Evolutionary conservation across 2,888 invertebrate genomes (phyloP), one percentile per base, ranked within the genome.

Genomic region (Buathra laborator): DNA sequence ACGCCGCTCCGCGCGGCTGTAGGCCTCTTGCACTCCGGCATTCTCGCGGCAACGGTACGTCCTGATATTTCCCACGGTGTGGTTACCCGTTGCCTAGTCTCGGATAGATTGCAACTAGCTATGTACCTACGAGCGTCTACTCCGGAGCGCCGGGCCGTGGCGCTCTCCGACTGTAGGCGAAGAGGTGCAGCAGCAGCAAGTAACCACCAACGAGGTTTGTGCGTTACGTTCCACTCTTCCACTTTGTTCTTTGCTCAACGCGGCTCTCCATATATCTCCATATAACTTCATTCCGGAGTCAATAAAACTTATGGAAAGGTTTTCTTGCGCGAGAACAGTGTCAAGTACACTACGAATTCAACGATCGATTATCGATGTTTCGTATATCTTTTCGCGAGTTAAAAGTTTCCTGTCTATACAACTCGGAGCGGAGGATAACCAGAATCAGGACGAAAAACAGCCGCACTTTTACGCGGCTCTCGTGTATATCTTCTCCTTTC

Each of bases 61-160:
- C 24, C 78, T 75, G 81, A 84, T 81, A 84, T 84, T 84, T 84
- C 84, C 84, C 84, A 84, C 84, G 84, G 81, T 84, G 56, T 80
- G 66, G 66, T 67, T 68, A 77, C 67, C 51, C 37, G 48, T 70
- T 71, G 75, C 77, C 70, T 59, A 37, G 80, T 29, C 56, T 44
- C 56, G 7, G 29, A 48, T 70, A 29, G 68, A 62, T 32, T 51
- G 68, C 68, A 66, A 66, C 48, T 70, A 51, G 29, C 19, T 29
- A n/a, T 46, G 3, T 51, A 56, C 29, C 14, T 59, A 12, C 14
- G 32, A 29, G 29, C n/a, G 59, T 62, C 59, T 32, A 32, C 29
- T 62, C 59, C n/a, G 83, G 86, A 86, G 83, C 81, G 80, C 72
- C 74, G 86, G 83, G 80, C 72, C 74, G 86, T 83, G 86, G 82